Evolutionary conservation across 2,113 vertebrate species (phyloP), one percentile per base, ranked within the genome.

Genomic region (Zapornia atra): DNA sequence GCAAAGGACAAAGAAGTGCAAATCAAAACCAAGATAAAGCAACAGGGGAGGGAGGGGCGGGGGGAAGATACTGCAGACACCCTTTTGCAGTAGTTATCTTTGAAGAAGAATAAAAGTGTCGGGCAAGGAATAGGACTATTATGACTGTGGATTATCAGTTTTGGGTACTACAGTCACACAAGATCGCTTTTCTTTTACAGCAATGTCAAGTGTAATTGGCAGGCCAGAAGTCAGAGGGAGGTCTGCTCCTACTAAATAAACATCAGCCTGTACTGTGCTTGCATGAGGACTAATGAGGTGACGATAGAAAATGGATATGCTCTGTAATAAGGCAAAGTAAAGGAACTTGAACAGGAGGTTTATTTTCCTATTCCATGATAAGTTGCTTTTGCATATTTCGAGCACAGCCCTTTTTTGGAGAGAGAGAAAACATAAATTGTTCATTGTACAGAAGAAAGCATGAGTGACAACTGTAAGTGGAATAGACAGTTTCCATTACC

Each of bases 401-500:
- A 88, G 90, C 56, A 71, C 44, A 50, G 33, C 25, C 56, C 46
- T 78, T 61, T 91, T 91, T 80, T 71, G 22, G 60, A 75, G 73
- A 70, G 71, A 96, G 81, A 96, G 70, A 90, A 94, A 96, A 86
- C 93, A 91, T 85, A 92, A 97, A 94, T 90, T 82, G 89, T 83
- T 95, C 95, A 42, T 83, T 82, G 76, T 92, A 97, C 90, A 96
- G 97, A 97, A 96, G 95, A 92, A 96, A 97, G 86, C 68, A 85
- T 92, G 93, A 96, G 96, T 91, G 92, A 96, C 76, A 97, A 93
- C 95, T 73, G 87, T 94, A 98, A 99, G 97, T 98, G 97, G 95
- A 98, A 97, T 97, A 97, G 98, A 98, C 98, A 98, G 98, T 98
- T 98, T 98, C 98, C 98, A 98, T 99, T 98, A 98, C 98, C 96